phyloP scores from a whole-genome alignment of 2,888 invertebrate genomes.

The Pomacea canaliculata region DNA sequence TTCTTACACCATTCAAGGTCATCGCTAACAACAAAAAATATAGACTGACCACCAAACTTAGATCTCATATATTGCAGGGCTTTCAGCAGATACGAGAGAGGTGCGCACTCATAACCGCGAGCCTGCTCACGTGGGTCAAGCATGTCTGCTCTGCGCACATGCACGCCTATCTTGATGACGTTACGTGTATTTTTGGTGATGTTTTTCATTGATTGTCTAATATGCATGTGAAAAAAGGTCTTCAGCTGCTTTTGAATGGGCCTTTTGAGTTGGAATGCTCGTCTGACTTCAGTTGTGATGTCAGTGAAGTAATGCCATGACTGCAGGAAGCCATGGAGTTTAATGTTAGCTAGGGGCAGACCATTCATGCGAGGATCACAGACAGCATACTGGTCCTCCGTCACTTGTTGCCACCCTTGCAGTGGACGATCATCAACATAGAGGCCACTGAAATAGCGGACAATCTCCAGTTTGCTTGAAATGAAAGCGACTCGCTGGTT shows the following conservation, averaged over 20 bases:
- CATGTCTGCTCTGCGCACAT: conserved; percentile 28
- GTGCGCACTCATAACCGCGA: conserved; percentile 21
- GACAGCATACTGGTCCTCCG: conserved; percentile 16
- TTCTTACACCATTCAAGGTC: conserved; percentile 27
- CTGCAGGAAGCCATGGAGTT: conserved; percentile 37
- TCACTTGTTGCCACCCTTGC: conserved; percentile 6
- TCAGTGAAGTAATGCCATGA: conserved; percentile 36
- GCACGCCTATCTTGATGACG: conserved; percentile 19
- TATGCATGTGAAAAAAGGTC: background rate
- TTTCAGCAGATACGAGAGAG: conserved; percentile 22
- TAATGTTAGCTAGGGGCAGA: conserved; percentile 28
- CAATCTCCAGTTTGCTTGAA: conserved; percentile 5
- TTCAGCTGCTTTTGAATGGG: conserved; percentile 2
- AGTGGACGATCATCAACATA: conserved; percentile 2
- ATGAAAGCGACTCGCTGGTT: conserved; percentile 32
- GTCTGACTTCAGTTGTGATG: conserved; percentile 18
- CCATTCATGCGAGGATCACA: conserved; percentile 2
- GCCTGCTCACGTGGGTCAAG: background rate
- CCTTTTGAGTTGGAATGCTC: conserved; percentile 25
- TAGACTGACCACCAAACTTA: conserved; percentile 13
- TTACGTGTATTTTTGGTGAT: background rate
- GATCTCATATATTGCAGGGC: conserved; percentile 26
- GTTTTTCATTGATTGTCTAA: background rate
- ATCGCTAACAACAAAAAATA: conserved; percentile 26
- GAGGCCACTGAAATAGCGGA: conserved; percentile 16